Evolutionary conservation across 2,113 vertebrate genomes (phyloP).

Genomic region (Accipiter cooperii): DNA sequence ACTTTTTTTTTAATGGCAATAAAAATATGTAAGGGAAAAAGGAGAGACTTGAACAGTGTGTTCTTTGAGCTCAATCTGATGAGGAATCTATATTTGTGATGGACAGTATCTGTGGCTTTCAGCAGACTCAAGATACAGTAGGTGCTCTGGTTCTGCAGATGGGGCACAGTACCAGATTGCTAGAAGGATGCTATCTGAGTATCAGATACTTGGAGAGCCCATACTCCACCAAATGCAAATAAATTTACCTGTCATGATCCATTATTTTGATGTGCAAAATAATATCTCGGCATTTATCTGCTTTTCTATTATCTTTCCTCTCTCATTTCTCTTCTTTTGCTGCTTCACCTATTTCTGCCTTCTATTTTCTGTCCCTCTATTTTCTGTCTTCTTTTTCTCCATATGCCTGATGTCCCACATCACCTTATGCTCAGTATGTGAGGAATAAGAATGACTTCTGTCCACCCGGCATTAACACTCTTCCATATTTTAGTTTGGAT

Average conservation of each 20-base stretch:
- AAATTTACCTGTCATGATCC: background rate
- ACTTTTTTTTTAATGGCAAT: background rate
- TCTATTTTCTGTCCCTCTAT: background rate
- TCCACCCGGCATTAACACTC: background rate
- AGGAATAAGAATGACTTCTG: background rate
- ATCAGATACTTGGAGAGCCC: background rate
- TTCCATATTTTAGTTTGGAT: background rate
- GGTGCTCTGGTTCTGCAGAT: background rate
- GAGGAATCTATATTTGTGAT: background rate
- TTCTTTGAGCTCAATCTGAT: background rate
- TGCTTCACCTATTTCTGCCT: background rate
- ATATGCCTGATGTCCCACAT: background rate
- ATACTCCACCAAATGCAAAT: background rate
- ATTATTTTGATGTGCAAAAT: background rate
- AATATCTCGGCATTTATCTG: background rate
- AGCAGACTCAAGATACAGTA: background rate
- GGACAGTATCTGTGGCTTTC: background rate
- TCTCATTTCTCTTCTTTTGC: conserved; percentile 1
- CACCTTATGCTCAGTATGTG: background rate
- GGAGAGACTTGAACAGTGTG: background rate
- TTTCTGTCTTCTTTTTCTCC: background rate
- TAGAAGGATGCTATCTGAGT: background rate
- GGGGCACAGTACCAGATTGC: background rate
- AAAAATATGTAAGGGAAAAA: background rate
- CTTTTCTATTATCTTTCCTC: background rate